Evolutionary conservation across 2,113 vertebrate species (phyloP).

Genomic region (Oostethus manadensis): DNA sequence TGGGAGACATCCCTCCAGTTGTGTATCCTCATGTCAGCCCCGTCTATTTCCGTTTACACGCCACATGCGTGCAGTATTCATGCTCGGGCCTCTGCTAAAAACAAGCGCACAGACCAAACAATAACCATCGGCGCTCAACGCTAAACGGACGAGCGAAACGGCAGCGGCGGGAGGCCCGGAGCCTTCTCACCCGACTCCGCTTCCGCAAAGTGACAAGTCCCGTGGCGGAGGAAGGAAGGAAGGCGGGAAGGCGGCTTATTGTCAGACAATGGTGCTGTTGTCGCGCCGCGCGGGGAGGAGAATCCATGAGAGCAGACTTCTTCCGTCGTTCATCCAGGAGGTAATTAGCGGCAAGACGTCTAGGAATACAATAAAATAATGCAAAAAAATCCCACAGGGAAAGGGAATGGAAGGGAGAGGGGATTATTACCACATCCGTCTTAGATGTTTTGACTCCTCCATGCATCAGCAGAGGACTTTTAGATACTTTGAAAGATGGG

Average conservation of each 20-base stretch:
- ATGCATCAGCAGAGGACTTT: no score
- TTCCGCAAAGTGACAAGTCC: slow-evolving; percentile 49
- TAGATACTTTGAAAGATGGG: no score
- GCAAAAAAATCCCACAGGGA: slow-evolving; percentile 22
- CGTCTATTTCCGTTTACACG: neutral
- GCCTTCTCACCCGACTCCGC: slow-evolving; percentile 23
- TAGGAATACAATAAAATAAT: slow-evolving; percentile 15
- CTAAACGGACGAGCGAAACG: slow-evolving; percentile 14
- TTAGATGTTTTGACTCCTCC: no score
- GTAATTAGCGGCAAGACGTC: slow-evolving; percentile 47
- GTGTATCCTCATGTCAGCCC: neutral
- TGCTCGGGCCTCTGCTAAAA: slow-evolving; percentile 31
- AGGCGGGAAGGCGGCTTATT: slow-evolving; percentile 36
- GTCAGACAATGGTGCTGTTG: slow-evolving; percentile 44
- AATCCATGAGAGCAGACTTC: slow-evolving; percentile 37
- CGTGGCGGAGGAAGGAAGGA: slow-evolving; percentile 4
- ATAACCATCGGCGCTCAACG: slow-evolving; percentile 7
- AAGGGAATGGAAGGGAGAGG: neutral
- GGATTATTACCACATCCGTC: neutral
- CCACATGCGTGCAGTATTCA: slow-evolving; percentile 54
- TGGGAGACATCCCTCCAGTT: no score
- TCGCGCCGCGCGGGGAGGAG: slow-evolving; percentile 19
- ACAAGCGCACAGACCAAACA: slow-evolving; percentile 31
- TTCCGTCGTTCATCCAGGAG: slow-evolving; percentile 42
- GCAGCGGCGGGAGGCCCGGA: neutral